Percentiles rank a stretch among this genome's conserved stretches.
Conservation (phyloP, 2,888 invertebrate species). For the Pardosa pseudoannulata region DNA sequence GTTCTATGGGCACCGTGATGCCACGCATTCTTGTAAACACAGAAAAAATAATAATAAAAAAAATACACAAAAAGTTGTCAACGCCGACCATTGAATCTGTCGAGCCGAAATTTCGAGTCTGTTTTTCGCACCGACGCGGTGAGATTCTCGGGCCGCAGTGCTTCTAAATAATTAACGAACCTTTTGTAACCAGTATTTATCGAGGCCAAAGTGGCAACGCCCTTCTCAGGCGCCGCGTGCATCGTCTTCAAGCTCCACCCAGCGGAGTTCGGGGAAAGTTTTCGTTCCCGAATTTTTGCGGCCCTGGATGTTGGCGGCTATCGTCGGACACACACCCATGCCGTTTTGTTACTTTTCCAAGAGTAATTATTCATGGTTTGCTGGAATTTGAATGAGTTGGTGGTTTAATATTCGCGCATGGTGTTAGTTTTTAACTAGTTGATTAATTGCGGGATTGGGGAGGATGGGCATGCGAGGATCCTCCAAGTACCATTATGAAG, state of each 20-base stretch:
- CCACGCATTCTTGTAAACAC: not conserved
- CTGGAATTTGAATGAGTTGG: not conserved
- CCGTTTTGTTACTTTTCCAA: constrained; percentile 8
- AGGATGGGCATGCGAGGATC: too few relatives aligned
- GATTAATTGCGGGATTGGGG: not conserved
- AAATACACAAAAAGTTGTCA: not conserved
- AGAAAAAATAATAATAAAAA: too few relatives aligned
- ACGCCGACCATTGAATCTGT: not conserved
- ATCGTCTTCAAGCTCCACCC: constrained; percentile 44
- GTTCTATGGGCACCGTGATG: too few relatives aligned
- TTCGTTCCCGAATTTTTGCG: not conserved
- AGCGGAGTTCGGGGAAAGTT: constrained; percentile 24
- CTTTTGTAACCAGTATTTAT: constrained; percentile 72
- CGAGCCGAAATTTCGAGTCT: not conserved
- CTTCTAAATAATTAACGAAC: constrained; percentile 69
- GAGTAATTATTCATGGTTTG: not conserved
- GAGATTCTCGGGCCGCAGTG: constrained; percentile 10
- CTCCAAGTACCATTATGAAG: too few relatives aligned
- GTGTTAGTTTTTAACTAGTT: constrained; percentile 17
- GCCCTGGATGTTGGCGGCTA: not conserved
- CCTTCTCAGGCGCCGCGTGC: constrained; percentile 37
- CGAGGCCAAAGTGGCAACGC: constrained; percentile 68
- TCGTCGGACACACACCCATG: not conserved
- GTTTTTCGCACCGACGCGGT: not conserved
- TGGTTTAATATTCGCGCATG: not conserved